Conservation (phyloP, 2,113 vertebrate species). For the Morone chrysops region DNA sequence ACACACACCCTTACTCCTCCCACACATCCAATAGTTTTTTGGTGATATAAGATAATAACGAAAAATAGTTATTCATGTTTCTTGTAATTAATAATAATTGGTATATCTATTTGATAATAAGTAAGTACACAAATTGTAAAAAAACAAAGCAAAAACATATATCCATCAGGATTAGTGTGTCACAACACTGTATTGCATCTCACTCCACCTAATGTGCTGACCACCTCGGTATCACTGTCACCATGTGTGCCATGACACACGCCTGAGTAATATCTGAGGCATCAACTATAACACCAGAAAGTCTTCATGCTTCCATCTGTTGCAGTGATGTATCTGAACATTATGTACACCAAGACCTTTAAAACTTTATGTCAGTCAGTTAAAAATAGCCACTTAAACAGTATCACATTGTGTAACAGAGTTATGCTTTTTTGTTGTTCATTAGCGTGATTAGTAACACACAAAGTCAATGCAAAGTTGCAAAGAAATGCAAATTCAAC, state of each 20-base stretch:
- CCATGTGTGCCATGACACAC: constrained; percentile 27
- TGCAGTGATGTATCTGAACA: background rate
- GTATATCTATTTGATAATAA: background rate
- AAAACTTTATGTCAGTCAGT: background rate
- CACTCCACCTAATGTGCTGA: background rate
- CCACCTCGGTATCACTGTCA: background rate
- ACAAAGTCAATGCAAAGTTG: no score
- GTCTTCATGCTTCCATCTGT: constrained; percentile 34
- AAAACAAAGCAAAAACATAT: background rate
- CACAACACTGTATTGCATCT: background rate
- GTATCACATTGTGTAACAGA: no score
- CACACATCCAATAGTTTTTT: constrained; percentile 3
- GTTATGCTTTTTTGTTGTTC: no score
- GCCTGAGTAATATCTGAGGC: constrained; percentile 25
- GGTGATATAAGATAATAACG: background rate
- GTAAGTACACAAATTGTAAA: background rate
- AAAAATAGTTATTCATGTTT: background rate
- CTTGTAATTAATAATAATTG: background rate
- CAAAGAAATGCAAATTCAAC: no score
- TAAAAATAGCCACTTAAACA: background rate
- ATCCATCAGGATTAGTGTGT: background rate
- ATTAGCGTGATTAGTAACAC: no score
- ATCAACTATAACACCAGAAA: background rate
- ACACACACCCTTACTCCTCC: background rate
- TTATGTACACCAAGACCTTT: background rate